Evolutionary conservation across 2,797 vertebrate species (phyloP).

Genomic region (Arremon aurantiirostris): DNA sequence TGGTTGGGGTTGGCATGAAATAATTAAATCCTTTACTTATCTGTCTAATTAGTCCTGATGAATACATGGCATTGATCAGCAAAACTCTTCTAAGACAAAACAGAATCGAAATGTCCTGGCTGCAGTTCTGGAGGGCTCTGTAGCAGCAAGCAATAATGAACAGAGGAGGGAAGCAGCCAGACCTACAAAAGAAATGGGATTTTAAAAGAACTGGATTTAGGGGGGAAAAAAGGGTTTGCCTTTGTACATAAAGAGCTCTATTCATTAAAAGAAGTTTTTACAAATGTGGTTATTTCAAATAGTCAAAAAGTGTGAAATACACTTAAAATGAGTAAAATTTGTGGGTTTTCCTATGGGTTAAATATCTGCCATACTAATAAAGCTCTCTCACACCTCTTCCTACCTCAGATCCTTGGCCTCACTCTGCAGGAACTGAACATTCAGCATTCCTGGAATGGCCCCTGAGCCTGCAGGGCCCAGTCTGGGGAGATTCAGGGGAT

Average conservation of each 20-base stretch:
- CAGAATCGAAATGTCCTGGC: not conserved
- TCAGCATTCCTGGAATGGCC: not conserved
- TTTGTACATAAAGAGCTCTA: constrained; percentile 65
- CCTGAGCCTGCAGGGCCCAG: not conserved
- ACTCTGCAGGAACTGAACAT: constrained; percentile 25
- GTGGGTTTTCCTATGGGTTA: constrained; percentile 55
- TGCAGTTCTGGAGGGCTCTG: constrained; percentile 4
- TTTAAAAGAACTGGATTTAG: constrained; percentile 28
- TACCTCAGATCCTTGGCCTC: not conserved
- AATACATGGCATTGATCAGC: not conserved
- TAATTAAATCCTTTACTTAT: constrained; percentile 31
- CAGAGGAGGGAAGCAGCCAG: constrained; percentile 73
- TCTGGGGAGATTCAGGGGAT: not conserved
- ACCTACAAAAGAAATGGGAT: constrained; percentile 67
- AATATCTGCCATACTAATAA: constrained; percentile 48
- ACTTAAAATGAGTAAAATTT: constrained; percentile 56
- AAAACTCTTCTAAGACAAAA: not conserved
- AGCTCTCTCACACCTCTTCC: constrained; percentile 53
- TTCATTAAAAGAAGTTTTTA: constrained; percentile 63
- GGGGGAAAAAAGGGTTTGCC: not conserved
- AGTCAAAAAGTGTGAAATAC: constrained; percentile 56
- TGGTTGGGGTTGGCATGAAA: not conserved
- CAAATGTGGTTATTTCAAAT: constrained; percentile 59
- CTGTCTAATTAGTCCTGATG: constrained; percentile 32
- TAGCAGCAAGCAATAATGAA: constrained; percentile 66